A percentile compares a stretch with the other conserved stretches of the same genome.
These are phyloP conservation scores for Rhimphoctona megacephalus DNA, from an alignment of 2,888 invertebrate species.

Conservation along the genomic window DNA sequence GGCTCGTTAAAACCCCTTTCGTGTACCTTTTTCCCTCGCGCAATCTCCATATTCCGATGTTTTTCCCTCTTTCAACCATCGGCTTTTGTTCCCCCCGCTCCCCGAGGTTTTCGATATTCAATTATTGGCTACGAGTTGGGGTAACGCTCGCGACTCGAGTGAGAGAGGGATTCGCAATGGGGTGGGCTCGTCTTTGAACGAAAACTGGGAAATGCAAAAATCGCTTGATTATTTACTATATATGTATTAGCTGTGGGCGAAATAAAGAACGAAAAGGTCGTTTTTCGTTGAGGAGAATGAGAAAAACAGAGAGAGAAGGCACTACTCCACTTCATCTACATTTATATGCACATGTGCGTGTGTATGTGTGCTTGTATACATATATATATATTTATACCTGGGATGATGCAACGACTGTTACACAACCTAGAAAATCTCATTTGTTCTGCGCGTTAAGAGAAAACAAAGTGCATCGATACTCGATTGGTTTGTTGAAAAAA, in stretches of 20 bases:
- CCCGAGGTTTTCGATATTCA: slow-evolving; percentile 79
- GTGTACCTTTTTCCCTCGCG: slow-evolving; percentile 52
- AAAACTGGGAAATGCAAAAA: slow-evolving; percentile 60
- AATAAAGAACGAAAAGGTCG: slow-evolving; percentile 14
- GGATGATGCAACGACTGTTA: slow-evolving; percentile 55
- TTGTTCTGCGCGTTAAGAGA: slow-evolving; percentile 55
- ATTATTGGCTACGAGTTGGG: slow-evolving; percentile 78
- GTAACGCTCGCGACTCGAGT: slow-evolving; percentile 35
- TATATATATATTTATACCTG: background rate
- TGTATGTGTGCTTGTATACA: background rate
- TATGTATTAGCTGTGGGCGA: background rate
- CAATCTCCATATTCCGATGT: slow-evolving; percentile 64
- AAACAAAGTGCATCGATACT: slow-evolving; percentile 54
- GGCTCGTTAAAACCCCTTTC: slow-evolving; percentile 60
- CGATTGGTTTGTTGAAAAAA: slow-evolving; percentile 1
- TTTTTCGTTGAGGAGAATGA: slow-evolving; percentile 10
- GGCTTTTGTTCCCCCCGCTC: slow-evolving; percentile 68
- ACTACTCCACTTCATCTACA: background rate
- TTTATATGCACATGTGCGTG: background rate
- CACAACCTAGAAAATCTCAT: slow-evolving; percentile 49
- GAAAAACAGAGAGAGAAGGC: background rate
- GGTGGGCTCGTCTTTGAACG: slow-evolving; percentile 43
- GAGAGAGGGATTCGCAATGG: background rate
- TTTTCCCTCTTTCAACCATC: slow-evolving; percentile 72
- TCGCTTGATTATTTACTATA: slow-evolving; percentile 26